phyloP scores from a whole-genome alignment of 1,140 invertebrate species.

The Sweltsa coloradensis region DNA sequence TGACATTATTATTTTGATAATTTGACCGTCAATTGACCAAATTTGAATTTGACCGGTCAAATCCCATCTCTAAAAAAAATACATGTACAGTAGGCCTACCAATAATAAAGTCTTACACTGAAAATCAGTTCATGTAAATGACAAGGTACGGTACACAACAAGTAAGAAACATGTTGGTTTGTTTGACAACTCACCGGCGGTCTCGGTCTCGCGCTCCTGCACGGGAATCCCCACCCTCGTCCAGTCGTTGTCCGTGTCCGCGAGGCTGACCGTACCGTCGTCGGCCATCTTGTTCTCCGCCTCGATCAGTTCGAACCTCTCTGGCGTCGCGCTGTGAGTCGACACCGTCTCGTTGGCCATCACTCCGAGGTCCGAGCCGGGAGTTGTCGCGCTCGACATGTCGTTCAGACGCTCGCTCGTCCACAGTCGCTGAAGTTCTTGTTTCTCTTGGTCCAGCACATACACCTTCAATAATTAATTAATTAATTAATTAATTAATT shows the following conservation, averaged over 20 bases:
- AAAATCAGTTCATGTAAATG: no score
- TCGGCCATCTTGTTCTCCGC: constrained; percentile 9
- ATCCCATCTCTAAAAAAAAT: constrained; percentile 25
- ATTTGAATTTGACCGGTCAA: no score
- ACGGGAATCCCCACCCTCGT: constrained; percentile 1
- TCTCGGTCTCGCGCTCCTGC: no score
- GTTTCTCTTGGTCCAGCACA: constrained; percentile 11
- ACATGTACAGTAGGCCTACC: constrained; percentile 29
- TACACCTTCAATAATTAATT: no score
- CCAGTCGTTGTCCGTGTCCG: constrained; percentile 21
- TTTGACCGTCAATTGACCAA: no score
- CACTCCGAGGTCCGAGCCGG: constrained; percentile 2
- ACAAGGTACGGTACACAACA: no score
- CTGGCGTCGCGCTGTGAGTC: constrained; percentile 24
- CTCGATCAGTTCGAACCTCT: constrained; percentile 30
- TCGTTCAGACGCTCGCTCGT: not conserved
- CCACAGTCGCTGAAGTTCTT: constrained; percentile 9
- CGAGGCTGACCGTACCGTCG: constrained; percentile 5
- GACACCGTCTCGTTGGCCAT: not conserved
- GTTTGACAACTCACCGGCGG: no score
- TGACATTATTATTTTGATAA: no score
- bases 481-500: no score
- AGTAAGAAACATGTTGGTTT: no score
- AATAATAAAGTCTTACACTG: no score
- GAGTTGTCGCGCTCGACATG: constrained; percentile 3